phyloP scores from a whole-genome alignment of 2,113 vertebrate genomes.

The Oncorhynchus kisutch region DNA sequence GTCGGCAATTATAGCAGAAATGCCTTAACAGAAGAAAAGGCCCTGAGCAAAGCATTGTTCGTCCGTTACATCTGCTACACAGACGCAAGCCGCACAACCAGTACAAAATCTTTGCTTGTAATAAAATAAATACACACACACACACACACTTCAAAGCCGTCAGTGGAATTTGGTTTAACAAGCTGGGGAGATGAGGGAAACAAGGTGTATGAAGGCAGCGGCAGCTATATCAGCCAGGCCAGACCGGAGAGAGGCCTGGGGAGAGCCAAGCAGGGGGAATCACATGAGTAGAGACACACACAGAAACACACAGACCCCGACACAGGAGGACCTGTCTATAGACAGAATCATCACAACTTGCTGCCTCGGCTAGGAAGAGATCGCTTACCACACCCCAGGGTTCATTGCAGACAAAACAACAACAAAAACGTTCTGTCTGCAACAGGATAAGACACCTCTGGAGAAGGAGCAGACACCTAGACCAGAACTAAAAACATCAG shows the following conservation, averaged over 20 bases:
- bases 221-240: slow-evolving; percentile 31
- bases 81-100: slow-evolving; percentile 62
- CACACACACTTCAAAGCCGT: slow-evolving; percentile 62
- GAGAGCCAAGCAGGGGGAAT: slow-evolving; percentile 44
- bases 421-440: slow-evolving; percentile 22
- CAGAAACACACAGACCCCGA: neutral
- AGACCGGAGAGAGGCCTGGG: slow-evolving; percentile 46
- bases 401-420: slow-evolving; percentile 39
- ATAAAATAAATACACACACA: slow-evolving; percentile 51
- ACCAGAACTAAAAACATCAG: slow-evolving; percentile 32
- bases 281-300: slow-evolving; percentile 13
- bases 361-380: neutral
- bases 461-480: slow-evolving; percentile 4
- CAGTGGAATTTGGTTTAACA: slow-evolving; percentile 64
- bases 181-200: slow-evolving; percentile 52
- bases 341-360: slow-evolving; percentile 24
- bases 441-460: slow-evolving; percentile 31
- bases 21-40: slow-evolving; percentile 1
- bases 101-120: slow-evolving; percentile 49
- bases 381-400: slow-evolving; percentile 30
- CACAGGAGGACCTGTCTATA: slow-evolving; percentile 9
- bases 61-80: slow-evolving; percentile 56
- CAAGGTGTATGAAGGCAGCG: slow-evolving; percentile 58
- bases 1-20: neutral
- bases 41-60: slow-evolving; percentile 25